Evolutionary conservation across 53 echinoderm and acorn worm genomes (phyloP).

Genomic region (Hippasteria phrygiana): DNA sequence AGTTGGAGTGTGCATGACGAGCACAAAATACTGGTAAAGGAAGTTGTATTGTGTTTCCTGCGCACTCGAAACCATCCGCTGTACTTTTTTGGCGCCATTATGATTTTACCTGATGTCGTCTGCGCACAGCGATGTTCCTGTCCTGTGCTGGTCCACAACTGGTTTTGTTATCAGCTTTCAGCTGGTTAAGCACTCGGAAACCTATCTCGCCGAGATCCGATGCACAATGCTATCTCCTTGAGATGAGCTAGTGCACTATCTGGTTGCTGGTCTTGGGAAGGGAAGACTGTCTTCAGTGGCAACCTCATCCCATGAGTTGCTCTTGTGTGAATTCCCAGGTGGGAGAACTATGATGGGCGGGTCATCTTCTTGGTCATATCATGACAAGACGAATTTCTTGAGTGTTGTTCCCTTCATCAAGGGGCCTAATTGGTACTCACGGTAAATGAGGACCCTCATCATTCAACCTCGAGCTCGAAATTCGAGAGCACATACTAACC

Average conservation of each 20-base stretch:
- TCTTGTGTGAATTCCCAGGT: conserved; percentile 14
- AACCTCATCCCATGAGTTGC: background rate
- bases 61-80: conserved; percentile 44
- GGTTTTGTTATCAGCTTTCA: background rate
- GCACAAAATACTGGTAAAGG: background rate
- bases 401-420: background rate
- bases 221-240: conserved; percentile 1
- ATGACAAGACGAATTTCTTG: background rate
- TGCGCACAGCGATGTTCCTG: background rate
- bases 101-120: conserved; percentile 4
- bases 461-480: background rate
- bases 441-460: background rate
- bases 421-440: background rate
- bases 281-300: background rate
- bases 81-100: conserved; percentile 30
- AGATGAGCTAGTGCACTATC: background rate
- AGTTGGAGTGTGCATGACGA: conserved; percentile 5
- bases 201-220: background rate
- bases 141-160: background rate
- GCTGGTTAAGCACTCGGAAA: background rate
- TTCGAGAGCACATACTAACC: no score
- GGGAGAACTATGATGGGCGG: background rate
- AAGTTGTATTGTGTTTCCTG: conserved; percentile 28
- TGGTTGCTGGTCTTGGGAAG: background rate
- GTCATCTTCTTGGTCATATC: background rate